phyloP scores from a whole-genome alignment of 2,888 invertebrate species.

The Pediacus dermestoides region DNA sequence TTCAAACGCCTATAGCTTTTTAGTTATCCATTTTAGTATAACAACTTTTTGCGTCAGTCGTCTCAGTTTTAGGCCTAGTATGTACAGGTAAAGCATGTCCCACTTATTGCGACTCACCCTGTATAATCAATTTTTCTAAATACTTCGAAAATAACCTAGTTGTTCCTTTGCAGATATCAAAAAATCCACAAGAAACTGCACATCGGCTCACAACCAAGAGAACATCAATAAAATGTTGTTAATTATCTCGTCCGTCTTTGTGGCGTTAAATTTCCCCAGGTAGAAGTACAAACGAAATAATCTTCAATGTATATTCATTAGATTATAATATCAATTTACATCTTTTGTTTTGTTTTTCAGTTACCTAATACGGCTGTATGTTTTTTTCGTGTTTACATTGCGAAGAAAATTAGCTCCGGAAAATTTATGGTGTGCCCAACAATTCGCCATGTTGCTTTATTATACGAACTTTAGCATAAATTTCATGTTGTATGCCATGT shows the following conservation, averaged over 20 bases:
- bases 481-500: constrained; percentile 62
- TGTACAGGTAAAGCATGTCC: no score
- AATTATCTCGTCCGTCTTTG: constrained; percentile 63
- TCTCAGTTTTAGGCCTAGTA: no score
- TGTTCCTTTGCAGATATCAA: constrained; percentile 47
- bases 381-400: constrained; percentile 52
- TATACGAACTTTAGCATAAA: constrained; percentile 65
- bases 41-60: no score
- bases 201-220: constrained; percentile 53
- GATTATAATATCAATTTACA: background rate
- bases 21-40: no score
- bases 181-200: constrained; percentile 49
- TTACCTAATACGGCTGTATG: constrained; percentile 55
- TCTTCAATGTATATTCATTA: background rate
- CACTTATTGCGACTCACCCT: no score
- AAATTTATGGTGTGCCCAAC: constrained; percentile 54
- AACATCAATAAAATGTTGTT: constrained; percentile 65
- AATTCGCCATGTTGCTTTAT: constrained; percentile 60
- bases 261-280: constrained; percentile 62
- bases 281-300: constrained; percentile 35
- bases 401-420: constrained; percentile 48
- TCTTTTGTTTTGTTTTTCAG: constrained; percentile 44
- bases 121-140: no score
- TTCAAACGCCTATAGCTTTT: no score
- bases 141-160: no score